A percentile compares a stretch with the other conserved stretches of the same genome.
These are phyloP conservation scores for Arrhamphus sclerolepis DNA, from an alignment of 2,797 vertebrate genomes.

Conservation along the genomic window DNA sequence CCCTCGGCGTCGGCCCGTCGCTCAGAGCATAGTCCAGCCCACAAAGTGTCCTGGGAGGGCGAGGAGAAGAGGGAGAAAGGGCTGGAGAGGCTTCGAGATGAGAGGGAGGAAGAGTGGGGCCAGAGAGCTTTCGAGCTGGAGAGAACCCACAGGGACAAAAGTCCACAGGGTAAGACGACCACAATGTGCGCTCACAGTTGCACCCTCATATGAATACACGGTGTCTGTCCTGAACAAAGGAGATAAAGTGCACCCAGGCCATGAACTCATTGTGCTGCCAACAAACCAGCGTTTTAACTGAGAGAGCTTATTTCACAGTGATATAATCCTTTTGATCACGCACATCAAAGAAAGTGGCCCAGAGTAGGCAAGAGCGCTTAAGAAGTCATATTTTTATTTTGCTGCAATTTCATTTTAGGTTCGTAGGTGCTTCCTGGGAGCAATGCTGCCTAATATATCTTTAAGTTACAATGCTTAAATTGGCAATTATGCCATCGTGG, in stretches of 20 bases:
- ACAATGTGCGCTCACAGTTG: not conserved
- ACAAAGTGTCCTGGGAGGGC: conserved; percentile 91
- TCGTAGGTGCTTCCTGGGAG: conserved; percentile 39
- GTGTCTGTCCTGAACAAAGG: conserved; percentile 39
- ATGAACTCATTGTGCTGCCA: conserved; percentile 52
- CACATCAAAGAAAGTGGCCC: conserved; percentile 58
- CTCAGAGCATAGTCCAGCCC: conserved; percentile 87
- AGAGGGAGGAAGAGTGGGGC: conserved; percentile 76
- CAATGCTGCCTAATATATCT: conserved; percentile 11
- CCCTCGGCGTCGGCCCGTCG: conserved; percentile 84
- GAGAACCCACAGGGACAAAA: conserved; percentile 67
- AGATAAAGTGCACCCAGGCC: conserved; percentile 36
- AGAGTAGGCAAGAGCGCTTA: conserved; percentile 42
- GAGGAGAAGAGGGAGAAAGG: conserved; percentile 78
- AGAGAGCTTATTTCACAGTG: conserved; percentile 56
- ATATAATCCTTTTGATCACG: conserved; percentile 64
- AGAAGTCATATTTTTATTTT: conserved; percentile 48
- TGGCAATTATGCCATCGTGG: conserved; percentile 30
- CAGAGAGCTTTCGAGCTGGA: conserved; percentile 74
- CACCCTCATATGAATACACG: conserved; percentile 4
- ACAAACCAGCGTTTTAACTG: conserved; percentile 34
- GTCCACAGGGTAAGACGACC: conserved; percentile 67
- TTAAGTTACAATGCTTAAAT: conserved; percentile 27
- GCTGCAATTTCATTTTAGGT: conserved; percentile 37
- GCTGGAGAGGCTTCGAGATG: conserved; percentile 58